These are phyloP conservation scores for Volucella zonaria DNA, from an alignment of 2,888 invertebrate genomes.

Conservation along the genomic window DNA sequence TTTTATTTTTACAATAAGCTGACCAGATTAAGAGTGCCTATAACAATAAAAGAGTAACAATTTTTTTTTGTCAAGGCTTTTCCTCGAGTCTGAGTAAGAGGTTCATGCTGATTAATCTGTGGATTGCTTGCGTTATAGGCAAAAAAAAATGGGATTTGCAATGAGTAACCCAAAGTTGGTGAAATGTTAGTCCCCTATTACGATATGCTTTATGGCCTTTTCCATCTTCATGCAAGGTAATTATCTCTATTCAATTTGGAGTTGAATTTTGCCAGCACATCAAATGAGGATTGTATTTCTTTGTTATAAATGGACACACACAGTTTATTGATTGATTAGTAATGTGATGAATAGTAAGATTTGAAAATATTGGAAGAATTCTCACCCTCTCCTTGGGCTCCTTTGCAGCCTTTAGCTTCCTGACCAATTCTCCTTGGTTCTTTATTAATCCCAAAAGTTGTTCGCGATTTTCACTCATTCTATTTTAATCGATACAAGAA, in stretches of 20 bases:
- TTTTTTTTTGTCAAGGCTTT: slow-evolving; percentile 50
- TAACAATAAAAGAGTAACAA: slow-evolving; percentile 28
- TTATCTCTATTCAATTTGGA: slow-evolving; percentile 19
- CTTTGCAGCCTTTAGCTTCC: slow-evolving; percentile 91
- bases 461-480: slow-evolving; percentile 84
- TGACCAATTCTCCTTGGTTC: slow-evolving; percentile 91
- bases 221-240: slow-evolving; percentile 21
- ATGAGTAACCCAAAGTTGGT: slow-evolving; percentile 59
- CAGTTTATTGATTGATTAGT: slow-evolving; percentile 10
- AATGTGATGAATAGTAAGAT: slow-evolving; percentile 9
- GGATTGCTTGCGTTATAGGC: slow-evolving; percentile 4
- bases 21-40: neutral
- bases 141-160: slow-evolving; percentile 20
- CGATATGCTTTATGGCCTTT: slow-evolving; percentile 49
- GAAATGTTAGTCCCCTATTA: slow-evolving; percentile 58
- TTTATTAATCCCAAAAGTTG: slow-evolving; percentile 85
- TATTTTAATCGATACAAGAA: slow-evolving; percentile 52
- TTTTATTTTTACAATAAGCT: neutral
- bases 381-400: slow-evolving; percentile 89
- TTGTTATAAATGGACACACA: slow-evolving; percentile 3
- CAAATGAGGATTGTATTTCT: slow-evolving; percentile 34
- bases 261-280: slow-evolving; percentile 65
- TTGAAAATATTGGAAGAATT: slow-evolving; percentile 8
- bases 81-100: slow-evolving; percentile 27
- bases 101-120: slow-evolving; percentile 29